Percentiles rank a stretch among this genome's conserved stretches.
phyloP scores from a whole-genome alignment of 2,113 vertebrate genomes.

The Rhynchomys soricoides region DNA sequence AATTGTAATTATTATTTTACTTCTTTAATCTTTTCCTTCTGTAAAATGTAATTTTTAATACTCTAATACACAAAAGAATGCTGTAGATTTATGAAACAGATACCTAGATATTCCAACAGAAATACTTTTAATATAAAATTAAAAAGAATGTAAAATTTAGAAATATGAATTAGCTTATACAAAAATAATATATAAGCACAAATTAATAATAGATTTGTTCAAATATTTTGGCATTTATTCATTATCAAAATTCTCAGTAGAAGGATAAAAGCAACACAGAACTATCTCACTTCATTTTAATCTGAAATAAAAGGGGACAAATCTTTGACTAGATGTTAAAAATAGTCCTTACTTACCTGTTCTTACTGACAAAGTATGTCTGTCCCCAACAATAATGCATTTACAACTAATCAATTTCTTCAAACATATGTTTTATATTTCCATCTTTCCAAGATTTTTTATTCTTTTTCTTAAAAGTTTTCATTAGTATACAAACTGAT shows the following conservation, averaged over 20 bases:
- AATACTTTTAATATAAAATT: background rate
- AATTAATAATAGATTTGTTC: background rate
- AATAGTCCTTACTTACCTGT: background rate
- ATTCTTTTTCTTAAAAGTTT: background rate
- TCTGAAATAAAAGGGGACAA: background rate
- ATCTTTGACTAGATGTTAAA: constrained; percentile 33
- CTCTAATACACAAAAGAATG: background rate
- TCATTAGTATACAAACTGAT: background rate
- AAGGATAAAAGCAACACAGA: background rate
- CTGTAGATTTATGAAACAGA: background rate
- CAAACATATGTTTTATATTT: background rate
- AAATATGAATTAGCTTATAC: background rate
- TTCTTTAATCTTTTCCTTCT: background rate
- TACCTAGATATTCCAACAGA: background rate
- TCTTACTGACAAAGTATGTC: background rate
- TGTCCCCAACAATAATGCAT: background rate
- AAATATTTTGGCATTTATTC: constrained; percentile 2
- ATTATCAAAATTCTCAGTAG: background rate
- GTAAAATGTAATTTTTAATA: constrained; percentile 14
- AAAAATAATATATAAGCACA: background rate
- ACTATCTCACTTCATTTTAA: constrained; percentile 18
- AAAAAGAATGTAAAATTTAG: background rate
- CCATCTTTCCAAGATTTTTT: background rate
- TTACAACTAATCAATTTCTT: background rate
- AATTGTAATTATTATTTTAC: background rate